phyloP scores from a whole-genome alignment of 1,140 invertebrate species.

The Nixonia krombeini region DNA sequence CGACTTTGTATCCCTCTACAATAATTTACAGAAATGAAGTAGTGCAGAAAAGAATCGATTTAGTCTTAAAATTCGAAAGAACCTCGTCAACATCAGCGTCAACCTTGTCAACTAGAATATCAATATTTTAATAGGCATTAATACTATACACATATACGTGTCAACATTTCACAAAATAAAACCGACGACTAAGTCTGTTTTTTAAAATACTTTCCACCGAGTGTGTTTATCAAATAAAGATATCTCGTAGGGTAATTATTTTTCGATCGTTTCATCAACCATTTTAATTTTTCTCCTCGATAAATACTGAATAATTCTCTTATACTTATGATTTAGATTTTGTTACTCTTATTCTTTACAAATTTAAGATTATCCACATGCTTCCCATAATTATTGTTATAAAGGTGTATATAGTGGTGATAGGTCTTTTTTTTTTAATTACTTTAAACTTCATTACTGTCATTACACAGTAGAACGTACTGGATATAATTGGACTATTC shows the following conservation, averaged over 20 bases:
- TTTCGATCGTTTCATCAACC: neutral
- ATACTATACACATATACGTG: conserved; percentile 5
- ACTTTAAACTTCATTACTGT: conserved; percentile 20
- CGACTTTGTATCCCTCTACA: no score
- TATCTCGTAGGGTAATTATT: neutral
- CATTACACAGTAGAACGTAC: conserved; percentile 40
- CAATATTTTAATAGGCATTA: neutral
- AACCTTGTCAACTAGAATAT: neutral
- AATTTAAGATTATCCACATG: neutral
- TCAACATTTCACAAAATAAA: conserved; percentile 4
- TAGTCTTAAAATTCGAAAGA: no score
- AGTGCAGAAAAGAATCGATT: no score
- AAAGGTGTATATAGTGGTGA: conserved; percentile 22
- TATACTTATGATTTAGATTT: neutral
- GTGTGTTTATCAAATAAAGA: conserved; percentile 17
- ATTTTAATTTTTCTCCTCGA: neutral
- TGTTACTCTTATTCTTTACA: neutral
- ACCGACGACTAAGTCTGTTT: conserved; percentile 3
- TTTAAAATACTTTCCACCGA: conserved; percentile 50
- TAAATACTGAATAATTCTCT: no score
- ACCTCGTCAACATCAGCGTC: neutral
- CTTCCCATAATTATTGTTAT: neutral
- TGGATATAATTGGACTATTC: conserved; percentile 45
- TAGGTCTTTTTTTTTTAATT: conserved; percentile 32
- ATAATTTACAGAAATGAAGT: no score